Conservation (phyloP, 2,113 vertebrate genomes). For the Verasper variegatus region DNA sequence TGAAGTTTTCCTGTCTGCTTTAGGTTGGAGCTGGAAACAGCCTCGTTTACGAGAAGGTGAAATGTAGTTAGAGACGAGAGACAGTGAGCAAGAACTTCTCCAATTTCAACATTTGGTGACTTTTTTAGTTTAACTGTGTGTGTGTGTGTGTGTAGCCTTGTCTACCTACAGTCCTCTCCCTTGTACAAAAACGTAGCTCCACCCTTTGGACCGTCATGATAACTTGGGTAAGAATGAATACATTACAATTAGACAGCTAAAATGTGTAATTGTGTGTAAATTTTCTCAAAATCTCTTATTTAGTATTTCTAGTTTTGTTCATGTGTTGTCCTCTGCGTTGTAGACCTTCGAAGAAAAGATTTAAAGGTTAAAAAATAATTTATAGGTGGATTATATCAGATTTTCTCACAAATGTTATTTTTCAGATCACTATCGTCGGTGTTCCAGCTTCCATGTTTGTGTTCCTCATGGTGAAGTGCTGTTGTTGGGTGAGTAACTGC, state of each 20-base stretch:
- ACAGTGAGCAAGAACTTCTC: no score
- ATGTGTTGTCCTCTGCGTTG: no score
- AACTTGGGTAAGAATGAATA: conserved; percentile 11
- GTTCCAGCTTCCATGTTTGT: accelerated
- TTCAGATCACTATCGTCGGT: background rate
- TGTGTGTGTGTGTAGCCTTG: conserved; percentile 21
- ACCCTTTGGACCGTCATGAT: background rate
- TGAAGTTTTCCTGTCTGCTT: conserved; percentile 3
- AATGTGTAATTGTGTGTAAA: no score
- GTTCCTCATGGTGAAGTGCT: accelerated
- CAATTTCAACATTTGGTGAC: no score
- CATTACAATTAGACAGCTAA: no score
- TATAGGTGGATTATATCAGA: no score
- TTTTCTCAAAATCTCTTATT: no score
- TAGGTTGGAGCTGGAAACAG: conserved; percentile 5
- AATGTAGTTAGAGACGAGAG: no score
- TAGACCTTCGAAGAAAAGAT: no score
- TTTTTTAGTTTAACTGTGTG: background rate
- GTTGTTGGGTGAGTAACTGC: background rate
- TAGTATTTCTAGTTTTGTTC: no score
- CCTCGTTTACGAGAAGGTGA: conserved; percentile 14
- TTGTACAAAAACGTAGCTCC: background rate
- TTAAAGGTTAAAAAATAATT: no score
- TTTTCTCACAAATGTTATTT: no score
- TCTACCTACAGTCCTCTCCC: conserved; percentile 14